phyloP scores from a whole-genome alignment of 2,888 invertebrate species.

The Cylloceria caligata region DNA sequence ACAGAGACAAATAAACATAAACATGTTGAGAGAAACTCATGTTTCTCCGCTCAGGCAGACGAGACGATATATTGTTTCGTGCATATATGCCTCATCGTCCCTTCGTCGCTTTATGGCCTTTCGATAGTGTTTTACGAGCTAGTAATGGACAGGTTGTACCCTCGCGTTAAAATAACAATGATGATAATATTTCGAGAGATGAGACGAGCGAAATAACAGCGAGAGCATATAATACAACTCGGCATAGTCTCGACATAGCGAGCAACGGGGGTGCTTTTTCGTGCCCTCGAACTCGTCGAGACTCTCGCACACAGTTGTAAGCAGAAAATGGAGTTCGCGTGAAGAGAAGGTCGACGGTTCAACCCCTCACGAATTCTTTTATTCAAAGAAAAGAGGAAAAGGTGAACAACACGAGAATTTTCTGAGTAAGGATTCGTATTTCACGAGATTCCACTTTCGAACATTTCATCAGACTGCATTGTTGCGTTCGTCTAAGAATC shows the following conservation, averaged over 20 bases:
- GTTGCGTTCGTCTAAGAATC: not conserved
- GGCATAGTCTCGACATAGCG: not conserved
- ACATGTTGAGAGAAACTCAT: conserved; percentile 49
- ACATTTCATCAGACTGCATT: not conserved
- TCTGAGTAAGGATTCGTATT: conserved; percentile 11
- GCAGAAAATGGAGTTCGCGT: not conserved
- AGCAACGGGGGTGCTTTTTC: conserved; percentile 45
- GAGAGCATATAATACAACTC: conserved; percentile 11
- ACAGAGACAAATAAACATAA: conserved; percentile 62
- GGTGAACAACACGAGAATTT: conserved; percentile 2
- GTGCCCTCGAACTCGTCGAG: conserved; percentile 16
- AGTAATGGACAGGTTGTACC: conserved; percentile 68
- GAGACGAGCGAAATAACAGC: conserved; percentile 35
- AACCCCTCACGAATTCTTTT: conserved; percentile 15
- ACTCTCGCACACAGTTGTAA: not conserved
- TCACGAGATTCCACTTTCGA: conserved; percentile 1
- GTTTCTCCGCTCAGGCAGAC: conserved; percentile 19
- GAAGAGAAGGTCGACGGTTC: not conserved
- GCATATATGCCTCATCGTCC: conserved; percentile 33
- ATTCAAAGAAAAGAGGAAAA: conserved; percentile 9
- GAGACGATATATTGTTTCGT: conserved; percentile 63
- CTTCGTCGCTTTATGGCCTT: conserved; percentile 63
- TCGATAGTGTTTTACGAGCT: conserved; percentile 69
- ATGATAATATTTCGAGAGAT: conserved; percentile 64
- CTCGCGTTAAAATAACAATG: conserved; percentile 68